Evolutionary conservation across 2,797 vertebrate species (phyloP), one percentile per base, ranked within the genome.

Genomic region (Gallinago solitaria): DNA sequence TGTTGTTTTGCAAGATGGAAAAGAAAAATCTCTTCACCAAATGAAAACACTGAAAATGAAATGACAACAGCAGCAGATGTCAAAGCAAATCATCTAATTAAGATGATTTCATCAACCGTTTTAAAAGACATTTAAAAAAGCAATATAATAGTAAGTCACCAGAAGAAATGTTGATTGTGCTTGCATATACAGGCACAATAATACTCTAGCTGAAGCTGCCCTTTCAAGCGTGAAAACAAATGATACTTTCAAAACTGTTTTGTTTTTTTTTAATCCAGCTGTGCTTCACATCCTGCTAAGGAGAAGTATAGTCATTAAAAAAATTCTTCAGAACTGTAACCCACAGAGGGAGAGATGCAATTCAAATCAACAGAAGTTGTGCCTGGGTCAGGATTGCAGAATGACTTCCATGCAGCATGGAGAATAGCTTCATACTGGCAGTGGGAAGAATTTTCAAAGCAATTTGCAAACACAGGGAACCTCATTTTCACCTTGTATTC

Each of bases 71-170:
- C 71, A 93, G 57, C 95, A 95, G 75, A 92, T 97, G 91, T 82
- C 81, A 83, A 94, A 95, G 69, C 67, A 96, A 89, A 93, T 94
- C 28, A 89, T 92, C 69, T 95, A 95, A 91, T 95, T 94, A 96
- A 83, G 88, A 94, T 77, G 17, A 95, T 91, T 96, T 94, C 81
- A 94, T 89, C 87, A 93, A 84, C 60, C 6, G 0, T 87, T 97
- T 92, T 56, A 94, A 94, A 96, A 91, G 63, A 68, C 45, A 86
- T 90, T 97, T 90, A 9, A 83, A 94, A 95, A 91, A 79, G 67
- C 90, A 89, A 45, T 87, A 63, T 79, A 79, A 77, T 82, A 93
- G 70, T 82, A 96, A 93, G 81, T 79, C 89, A 95, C 91, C 67
- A 92, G 89, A 91, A 96, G 93, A 94, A 94, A 65, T 0, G 15